phyloP scores from a whole-genome alignment of 2,113 vertebrate genomes.

The Diadophis punctatus region DNA sequence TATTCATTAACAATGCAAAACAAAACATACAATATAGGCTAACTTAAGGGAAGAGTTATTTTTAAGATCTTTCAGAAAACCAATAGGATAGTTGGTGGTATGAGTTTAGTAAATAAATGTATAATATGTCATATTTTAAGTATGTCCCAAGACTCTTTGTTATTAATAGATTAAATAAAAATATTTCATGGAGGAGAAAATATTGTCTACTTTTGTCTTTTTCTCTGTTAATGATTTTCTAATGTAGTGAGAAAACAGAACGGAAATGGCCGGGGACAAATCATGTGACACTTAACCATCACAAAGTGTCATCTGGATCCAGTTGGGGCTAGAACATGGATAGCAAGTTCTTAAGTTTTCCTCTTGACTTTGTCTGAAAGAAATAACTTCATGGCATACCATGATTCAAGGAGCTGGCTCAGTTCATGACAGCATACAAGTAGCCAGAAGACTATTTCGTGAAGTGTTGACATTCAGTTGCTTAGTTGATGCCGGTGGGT shows the following conservation, averaged over 20 bases:
- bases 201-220: constrained; percentile 22
- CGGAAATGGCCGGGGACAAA: constrained; percentile 37
- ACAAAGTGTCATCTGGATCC: constrained; percentile 3
- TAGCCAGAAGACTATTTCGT: background rate
- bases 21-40: background rate
- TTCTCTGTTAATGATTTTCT: constrained; percentile 19
- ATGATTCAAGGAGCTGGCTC: background rate
- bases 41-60: background rate
- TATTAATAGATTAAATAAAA: background rate
- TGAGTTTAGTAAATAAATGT: background rate
- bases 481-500: background rate
- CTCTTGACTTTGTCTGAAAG: background rate
- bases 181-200: background rate
- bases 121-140: background rate
- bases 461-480: background rate
- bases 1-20: background rate
- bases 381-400: background rate
- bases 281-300: background rate
- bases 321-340: background rate
- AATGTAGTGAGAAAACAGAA: constrained; percentile 28
- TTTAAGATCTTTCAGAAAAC: background rate
- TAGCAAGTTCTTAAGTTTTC: background rate
- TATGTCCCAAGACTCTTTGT: background rate
- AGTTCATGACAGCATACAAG: background rate
- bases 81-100: background rate